Percentiles rank a stretch among this genome's conserved stretches.
Evolutionary conservation across 1,140 invertebrate genomes (phyloP).

Genomic region (Tetramorium alpestre): DNA sequence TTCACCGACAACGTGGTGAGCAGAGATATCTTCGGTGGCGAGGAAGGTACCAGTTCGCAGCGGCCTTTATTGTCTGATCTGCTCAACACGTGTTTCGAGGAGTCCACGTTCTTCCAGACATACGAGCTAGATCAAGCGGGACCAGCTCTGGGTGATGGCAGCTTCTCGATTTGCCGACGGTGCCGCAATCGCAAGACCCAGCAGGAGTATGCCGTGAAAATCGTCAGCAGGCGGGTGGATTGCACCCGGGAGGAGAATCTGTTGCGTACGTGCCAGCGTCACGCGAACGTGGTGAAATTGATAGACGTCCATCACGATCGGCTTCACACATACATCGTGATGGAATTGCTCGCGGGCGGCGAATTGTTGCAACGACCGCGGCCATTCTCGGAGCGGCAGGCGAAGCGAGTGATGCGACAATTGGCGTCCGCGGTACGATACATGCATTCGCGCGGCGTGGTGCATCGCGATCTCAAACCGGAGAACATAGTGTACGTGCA

Average conservation of each 20-base stretch:
- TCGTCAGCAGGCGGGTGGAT: slow-evolving; percentile 92
- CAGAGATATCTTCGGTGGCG: slow-evolving; percentile 87
- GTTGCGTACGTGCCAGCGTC: slow-evolving; percentile 93
- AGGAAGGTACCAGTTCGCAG: slow-evolving; percentile 13
- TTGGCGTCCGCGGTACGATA: slow-evolving; percentile 93
- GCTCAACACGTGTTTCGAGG: slow-evolving; percentile 86
- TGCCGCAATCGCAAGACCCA: slow-evolving; percentile 92
- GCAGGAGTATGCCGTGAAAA: slow-evolving; percentile 95
- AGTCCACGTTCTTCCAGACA: slow-evolving; percentile 94
- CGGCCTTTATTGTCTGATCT: slow-evolving; percentile 70
- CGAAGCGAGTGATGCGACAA: slow-evolving; percentile 90
- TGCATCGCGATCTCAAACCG: slow-evolving; percentile 96
- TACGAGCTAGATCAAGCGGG: slow-evolving; percentile 91
- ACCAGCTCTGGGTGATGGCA: slow-evolving; percentile 93
- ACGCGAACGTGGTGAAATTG: slow-evolving; percentile 95
- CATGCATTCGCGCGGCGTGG: slow-evolving; percentile 93
- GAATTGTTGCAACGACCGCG: slow-evolving; percentile 92
- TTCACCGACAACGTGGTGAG: slow-evolving; percentile 95
- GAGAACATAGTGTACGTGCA: slow-evolving; percentile 93
- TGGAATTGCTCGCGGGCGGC: slow-evolving; percentile 94
- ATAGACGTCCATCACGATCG: slow-evolving; percentile 93
- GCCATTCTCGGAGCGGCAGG: slow-evolving; percentile 90
- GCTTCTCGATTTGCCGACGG: slow-evolving; percentile 94
- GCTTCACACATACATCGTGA: slow-evolving; percentile 93
- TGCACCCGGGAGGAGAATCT: slow-evolving; percentile 92